These are phyloP conservation scores for Sminthopsis crassicaudata DNA, from an alignment of 2,113 vertebrate species.

Conservation along the genomic window DNA sequence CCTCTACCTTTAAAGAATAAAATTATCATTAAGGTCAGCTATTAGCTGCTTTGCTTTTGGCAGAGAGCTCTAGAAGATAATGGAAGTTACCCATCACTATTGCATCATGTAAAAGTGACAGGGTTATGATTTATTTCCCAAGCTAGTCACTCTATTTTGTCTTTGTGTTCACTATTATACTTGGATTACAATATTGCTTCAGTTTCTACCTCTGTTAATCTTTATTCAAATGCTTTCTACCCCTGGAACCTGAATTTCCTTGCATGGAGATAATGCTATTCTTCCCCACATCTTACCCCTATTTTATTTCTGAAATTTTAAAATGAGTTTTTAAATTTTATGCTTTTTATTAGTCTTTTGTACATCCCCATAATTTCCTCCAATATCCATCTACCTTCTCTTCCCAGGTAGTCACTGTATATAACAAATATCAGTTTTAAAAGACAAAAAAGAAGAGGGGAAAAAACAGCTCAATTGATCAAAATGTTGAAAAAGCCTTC, in stretches of 20 bases:
- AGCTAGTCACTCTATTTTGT: neutral
- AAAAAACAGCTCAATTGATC: neutral
- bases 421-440: neutral
- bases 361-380: neutral
- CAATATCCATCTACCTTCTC: neutral
- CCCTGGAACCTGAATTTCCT: neutral
- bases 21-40: neutral
- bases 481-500: neutral
- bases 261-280: neutral
- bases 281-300: neutral
- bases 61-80: neutral
- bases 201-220: neutral
- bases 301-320: neutral
- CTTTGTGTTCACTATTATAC: neutral
- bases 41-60: neutral
- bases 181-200: neutral
- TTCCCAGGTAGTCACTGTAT: neutral
- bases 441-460: neutral
- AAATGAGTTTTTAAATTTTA: neutral
- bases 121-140: neutral
- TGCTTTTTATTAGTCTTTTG: neutral
- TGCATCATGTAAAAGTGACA: neutral
- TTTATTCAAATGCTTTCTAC: neutral
- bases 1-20: neutral
- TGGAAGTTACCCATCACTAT: neutral